A percentile compares a stretch with the other conserved stretches of the same genome.
Evolutionary conservation across 1,140 invertebrate genomes (phyloP).

Genomic region (Euura saliciscinereae): DNA sequence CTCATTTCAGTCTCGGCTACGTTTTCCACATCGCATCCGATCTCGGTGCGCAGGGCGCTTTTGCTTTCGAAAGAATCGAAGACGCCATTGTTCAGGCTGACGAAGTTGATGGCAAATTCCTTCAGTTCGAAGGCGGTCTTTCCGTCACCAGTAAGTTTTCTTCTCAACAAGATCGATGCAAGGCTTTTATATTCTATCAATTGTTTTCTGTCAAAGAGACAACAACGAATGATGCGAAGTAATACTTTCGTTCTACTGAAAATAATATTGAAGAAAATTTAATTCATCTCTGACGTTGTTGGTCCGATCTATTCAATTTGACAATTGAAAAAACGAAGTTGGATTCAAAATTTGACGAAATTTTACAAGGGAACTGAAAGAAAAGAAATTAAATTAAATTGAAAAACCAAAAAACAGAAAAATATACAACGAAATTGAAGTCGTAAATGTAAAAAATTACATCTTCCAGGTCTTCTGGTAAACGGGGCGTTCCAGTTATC

Average conservation of each 20-base stretch:
- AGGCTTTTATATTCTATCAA: neutral
- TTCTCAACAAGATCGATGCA: neutral
- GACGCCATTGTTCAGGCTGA: slow-evolving; percentile 93
- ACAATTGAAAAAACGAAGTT: no score
- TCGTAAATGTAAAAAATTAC: no score
- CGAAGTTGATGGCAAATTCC: slow-evolving; percentile 86
- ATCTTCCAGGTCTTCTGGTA: slow-evolving; percentile 67
- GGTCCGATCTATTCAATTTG: no score
- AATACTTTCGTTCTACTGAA: slow-evolving; percentile 42
- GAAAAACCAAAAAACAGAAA: neutral
- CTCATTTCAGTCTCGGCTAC: slow-evolving; percentile 77
- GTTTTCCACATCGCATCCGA: slow-evolving; percentile 80
- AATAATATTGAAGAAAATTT: slow-evolving; percentile 29
- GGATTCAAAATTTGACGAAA: no score
- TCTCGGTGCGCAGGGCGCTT: slow-evolving; percentile 67
- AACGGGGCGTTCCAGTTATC: slow-evolving; percentile 78
- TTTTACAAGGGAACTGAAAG: neutral
- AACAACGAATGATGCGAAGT: slow-evolving; percentile 28
- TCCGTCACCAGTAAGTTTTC: slow-evolving; percentile 58
- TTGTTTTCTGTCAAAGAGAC: no score
- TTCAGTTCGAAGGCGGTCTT: slow-evolving; percentile 93
- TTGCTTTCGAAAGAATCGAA: slow-evolving; percentile 83
- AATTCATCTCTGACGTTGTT: slow-evolving; percentile 16
- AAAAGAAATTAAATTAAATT: slow-evolving; percentile 1
- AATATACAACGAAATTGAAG: neutral